phyloP scores from a whole-genome alignment of 2,113 vertebrate species.

The Tragelaphus buxtoni region DNA sequence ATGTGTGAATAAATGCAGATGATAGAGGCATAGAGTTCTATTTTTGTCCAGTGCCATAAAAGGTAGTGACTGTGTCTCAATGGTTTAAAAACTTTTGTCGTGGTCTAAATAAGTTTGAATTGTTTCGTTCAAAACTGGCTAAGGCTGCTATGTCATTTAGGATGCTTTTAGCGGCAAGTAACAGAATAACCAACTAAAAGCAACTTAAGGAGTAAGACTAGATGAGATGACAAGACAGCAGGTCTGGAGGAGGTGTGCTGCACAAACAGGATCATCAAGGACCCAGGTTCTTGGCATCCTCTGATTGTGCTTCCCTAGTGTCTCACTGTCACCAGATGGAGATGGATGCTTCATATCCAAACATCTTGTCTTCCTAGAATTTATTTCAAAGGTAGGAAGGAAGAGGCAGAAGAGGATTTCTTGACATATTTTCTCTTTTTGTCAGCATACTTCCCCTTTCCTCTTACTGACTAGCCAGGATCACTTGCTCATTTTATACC shows the following conservation, averaged over 20 bases:
- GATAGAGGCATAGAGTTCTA: background rate
- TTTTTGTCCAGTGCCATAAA: background rate
- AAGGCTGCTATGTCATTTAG: background rate
- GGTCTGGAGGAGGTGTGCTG: background rate
- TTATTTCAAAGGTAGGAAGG: constrained; percentile 18
- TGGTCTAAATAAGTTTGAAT: constrained; percentile 14
- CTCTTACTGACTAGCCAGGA: background rate
- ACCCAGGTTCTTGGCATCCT: background rate
- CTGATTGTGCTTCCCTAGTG: background rate
- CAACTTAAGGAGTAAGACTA: background rate
- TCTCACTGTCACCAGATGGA: background rate
- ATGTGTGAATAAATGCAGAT: background rate
- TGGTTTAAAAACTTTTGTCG: background rate
- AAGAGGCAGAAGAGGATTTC: background rate
- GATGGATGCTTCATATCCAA: background rate
- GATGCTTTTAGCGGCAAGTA: constrained; percentile 19
- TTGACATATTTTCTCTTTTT: background rate
- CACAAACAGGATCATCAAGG: background rate
- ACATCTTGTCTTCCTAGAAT: constrained; percentile 19
- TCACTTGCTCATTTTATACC: background rate
- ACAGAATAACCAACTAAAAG: constrained; percentile 27
- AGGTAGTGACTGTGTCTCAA: background rate
- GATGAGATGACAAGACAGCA: background rate
- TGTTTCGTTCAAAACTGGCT: background rate
- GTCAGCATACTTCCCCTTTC: background rate